Evolutionary conservation across 2,797 vertebrate species (phyloP), one percentile per base, ranked within the genome.

Genomic region (Tamandua tetradactyla): DNA sequence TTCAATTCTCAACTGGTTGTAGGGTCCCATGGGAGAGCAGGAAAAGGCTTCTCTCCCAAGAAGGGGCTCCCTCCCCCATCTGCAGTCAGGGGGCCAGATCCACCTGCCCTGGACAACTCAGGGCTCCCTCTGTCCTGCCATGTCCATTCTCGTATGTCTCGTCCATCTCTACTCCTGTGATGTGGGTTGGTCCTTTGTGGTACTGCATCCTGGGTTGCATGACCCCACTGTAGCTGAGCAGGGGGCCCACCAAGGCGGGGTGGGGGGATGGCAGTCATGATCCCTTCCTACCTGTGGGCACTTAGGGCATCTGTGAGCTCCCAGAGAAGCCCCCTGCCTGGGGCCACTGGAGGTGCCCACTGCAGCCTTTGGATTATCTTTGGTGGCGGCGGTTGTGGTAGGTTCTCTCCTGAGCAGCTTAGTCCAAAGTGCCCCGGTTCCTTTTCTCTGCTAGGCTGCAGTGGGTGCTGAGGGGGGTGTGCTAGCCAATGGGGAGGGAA

Each of bases 101-200:
- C 44, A 27, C 61, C 64, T 52, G 40, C 78, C 95, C 82, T 80
- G 91, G 82, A 79, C 23, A 83, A 64, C 72, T 85, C 1, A 0
- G 52, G 72, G 57, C 72, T 66, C 59, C 88, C 44, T 69, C 57
- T 55, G 81, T 96, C 79, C 69, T 94, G 59, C 87, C 90, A 55
- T 75, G 91, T 91, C 88, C 96, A 75, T 89, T 62, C 68, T 68
- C 13, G 4, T 96, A 72, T 95, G 97, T 97, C 94, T 71, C 49
- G 72, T 95, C 72, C 81, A 37, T 89, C 69, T 94, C 88, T 69
- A 85, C 88, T 79, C 93, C 93, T 88, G 86, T 93, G 85, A 75
- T 71, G 80, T 87, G 92, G 93, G 94, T 87, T 15, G 25, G 78
- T 94, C 55, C 89, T 95, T 80, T 80, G 85, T 80, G 84, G 80